Evolutionary conservation across 2,797 vertebrate species (phyloP), one percentile per base, ranked within the genome.

Genomic region (Enteromius viviparus): DNA sequence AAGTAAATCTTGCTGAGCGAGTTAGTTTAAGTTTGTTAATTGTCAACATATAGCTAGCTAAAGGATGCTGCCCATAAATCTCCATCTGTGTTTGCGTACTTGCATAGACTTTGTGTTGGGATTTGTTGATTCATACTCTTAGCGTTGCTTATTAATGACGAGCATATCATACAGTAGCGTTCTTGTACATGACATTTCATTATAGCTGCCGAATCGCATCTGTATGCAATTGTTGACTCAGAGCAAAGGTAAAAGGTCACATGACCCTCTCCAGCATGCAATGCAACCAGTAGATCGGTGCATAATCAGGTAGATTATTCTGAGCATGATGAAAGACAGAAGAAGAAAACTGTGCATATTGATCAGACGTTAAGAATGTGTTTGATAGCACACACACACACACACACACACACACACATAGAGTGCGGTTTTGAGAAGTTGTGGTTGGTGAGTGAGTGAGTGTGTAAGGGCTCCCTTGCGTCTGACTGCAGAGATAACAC

Each of bases 121-220:
- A 72, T 76, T 75, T 47, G 76, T 76, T 29, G 87, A 88, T 92
- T 87, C 78, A 87, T 42, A n/a, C 23, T 32, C 47, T 89, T 78
- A 53, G 64, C 85, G 91, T 88, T 82, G 81, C 89, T 77, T 64
- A 21, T 81, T 64, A 53, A 53, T 8, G 19, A 53, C 7, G 6
- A 0, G 7, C 51, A 21, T 53, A 9, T 53, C 17, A 21, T 21
- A 15, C 45, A 47, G 45, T 15, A 53, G 51, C 3, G 0, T 60
- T 60, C 55, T 23, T 23, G 55, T 12, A 58, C 12, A 29, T 93
- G 91, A 93, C 91, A 37, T 49, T 93, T 93, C 90, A 81, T 69
- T 55, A 10, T 74, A 92, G 89, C 66, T 90, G 92, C 90, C 75
- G 76, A 78, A 70, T 83, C 78, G 6, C 19, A 29, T 49, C 34